Conservation (phyloP, 1,140 invertebrate genomes). For the Pseudomyrmex flavicornis region DNA sequence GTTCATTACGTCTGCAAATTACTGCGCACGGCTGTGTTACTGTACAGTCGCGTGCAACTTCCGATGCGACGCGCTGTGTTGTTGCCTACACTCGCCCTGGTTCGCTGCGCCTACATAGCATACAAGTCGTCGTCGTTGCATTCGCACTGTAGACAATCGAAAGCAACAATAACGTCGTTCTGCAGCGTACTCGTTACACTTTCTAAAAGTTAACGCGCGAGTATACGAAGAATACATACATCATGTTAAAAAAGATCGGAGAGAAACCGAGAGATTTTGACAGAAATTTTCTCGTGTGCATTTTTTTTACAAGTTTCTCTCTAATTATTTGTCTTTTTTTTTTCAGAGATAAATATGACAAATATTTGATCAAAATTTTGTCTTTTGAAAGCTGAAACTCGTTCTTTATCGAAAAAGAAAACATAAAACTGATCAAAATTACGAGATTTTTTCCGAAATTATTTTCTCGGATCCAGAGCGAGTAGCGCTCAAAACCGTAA, state of each 20-base stretch:
- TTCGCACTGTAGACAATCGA: constrained; percentile 22
- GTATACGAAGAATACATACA: background rate
- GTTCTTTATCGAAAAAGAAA: too few species aligned
- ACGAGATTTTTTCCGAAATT: too few species aligned
- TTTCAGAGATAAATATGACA: too few species aligned
- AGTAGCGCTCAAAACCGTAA: background rate
- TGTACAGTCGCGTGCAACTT: constrained; percentile 26
- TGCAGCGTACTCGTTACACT: background rate
- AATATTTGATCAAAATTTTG: too few species aligned
- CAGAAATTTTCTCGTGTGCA: background rate
- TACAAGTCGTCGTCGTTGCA: background rate
- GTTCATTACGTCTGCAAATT: constrained; percentile 21
- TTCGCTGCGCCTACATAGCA: constrained; percentile 22
- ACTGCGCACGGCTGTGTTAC: background rate
- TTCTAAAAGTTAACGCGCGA: constrained; percentile 20
- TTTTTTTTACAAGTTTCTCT: background rate
- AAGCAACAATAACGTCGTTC: constrained; percentile 28
- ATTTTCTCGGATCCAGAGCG: background rate
- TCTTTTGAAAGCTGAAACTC: too few species aligned
- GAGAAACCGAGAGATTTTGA: background rate
- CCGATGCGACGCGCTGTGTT: constrained; percentile 13
- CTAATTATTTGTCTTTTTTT: too few species aligned
- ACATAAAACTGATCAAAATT: background rate
- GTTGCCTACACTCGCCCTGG: constrained; percentile 16
- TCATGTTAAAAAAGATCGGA: too few species aligned